Evolutionary conservation across 2,888 invertebrate species (phyloP).

Genomic region (Plemyria rubiginata): DNA sequence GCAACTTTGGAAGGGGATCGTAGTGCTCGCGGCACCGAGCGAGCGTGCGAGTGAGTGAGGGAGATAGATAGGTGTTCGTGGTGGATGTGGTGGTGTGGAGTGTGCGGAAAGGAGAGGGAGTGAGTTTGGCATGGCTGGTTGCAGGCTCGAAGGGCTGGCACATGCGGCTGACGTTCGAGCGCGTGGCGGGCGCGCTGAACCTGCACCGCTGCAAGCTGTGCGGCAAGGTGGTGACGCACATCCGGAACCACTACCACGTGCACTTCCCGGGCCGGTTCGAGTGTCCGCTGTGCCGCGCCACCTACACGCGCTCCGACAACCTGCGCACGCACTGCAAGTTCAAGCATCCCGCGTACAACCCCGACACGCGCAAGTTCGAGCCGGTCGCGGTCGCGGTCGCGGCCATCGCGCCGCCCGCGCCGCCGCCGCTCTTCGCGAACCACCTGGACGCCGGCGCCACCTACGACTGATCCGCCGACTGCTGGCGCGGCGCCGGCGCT

Average conservation of each 20-base stretch:
- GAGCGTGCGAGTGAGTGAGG: not conserved
- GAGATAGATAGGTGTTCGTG: not conserved
- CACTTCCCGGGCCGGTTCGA: conserved; percentile 96
- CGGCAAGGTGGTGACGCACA: conserved; percentile 97
- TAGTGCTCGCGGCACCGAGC: conserved; percentile 3
- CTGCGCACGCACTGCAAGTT: conserved; percentile 96
- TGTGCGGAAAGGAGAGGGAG: conserved; percentile 14
- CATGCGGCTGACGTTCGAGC: conserved; percentile 97
- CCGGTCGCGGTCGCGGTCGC: conserved; percentile 76
- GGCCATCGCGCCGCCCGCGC: conserved; percentile 84
- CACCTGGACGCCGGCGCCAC: conserved; percentile 61
- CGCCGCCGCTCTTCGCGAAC: conserved; percentile 83
- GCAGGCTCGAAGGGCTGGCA: conserved; percentile 98
- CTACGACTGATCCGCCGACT: conserved; percentile 80
- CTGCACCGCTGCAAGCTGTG: conserved; percentile 97
- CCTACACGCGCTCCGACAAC: conserved; percentile 96
- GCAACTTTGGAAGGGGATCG: conserved; percentile 9
- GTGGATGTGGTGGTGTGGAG: conserved; percentile 1
- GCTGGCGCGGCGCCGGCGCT: conserved; percentile 79
- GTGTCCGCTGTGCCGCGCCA: conserved; percentile 95
- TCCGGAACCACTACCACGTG: conserved; percentile 97
- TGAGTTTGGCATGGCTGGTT: conserved; percentile 80
- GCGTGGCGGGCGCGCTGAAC: conserved; percentile 96
- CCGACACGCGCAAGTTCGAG: conserved; percentile 94
- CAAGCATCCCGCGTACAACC: conserved; percentile 95